Evolutionary conservation across 2,888 invertebrate species (phyloP), one percentile per base, ranked within the genome.

Genomic region (Sepioteuthis lessoniana): DNA sequence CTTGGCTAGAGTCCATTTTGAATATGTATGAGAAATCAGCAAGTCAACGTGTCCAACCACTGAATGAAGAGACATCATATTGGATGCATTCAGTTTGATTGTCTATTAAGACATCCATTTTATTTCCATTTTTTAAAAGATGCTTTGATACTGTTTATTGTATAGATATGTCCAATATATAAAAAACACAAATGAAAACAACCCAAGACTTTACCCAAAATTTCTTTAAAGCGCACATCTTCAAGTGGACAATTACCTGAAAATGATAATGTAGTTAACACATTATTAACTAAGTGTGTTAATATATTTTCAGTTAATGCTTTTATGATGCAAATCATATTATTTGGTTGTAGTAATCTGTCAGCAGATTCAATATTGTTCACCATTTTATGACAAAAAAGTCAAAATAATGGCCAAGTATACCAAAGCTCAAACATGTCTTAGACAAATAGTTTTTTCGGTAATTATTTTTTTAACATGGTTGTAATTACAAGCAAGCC

Each of bases 91-190:
- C 76, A 76, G n/a, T 55, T 76, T 76, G 76, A 76, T 76, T 76
- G 76, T 76, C 76, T 76, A 76, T 76, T 76, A n/a, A 76, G n/a
- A 76, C 76, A 76, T 76, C 76, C 31, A 31, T 76, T n/a, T 76
- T 19, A n/a, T 76, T 76, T 76, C 76, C n/a, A 76, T 76, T 76
- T 76, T 76, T n/a, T 76, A 16, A 76, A 76, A 76, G 76, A 76
- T 76, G 76, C 76, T n/a, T 76, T 76, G n/a, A 76, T 76, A 76
- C 76, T n/a, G n/a, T 76, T 55, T 55, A 50, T 50, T 76, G 76
- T 76, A n/a, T 76, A 76, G 76, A 76, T 76, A 76, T 76, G 76
- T 76, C 76, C 76, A 76, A 76, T 76, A 76, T 76, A 76, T n/a
- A 76, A 76, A 76, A 76, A 76, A 76, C 16, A 76, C n/a, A 76